A percentile compares a stretch with the other conserved stretches of the same genome.
Evolutionary conservation across 2,888 invertebrate genomes (phyloP).

Genomic region (Cephalotes varians): DNA sequence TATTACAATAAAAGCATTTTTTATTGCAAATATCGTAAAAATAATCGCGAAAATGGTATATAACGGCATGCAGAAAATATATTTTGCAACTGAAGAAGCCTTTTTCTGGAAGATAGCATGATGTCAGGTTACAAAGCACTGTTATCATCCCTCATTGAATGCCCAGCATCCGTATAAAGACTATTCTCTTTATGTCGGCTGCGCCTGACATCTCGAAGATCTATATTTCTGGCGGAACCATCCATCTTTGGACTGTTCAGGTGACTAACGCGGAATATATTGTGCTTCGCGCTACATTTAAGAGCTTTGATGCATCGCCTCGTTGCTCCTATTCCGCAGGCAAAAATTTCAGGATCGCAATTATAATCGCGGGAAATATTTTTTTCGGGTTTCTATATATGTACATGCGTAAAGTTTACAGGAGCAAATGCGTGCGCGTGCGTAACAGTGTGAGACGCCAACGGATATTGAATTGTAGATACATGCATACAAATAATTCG

Average conservation of each 20-base stretch:
- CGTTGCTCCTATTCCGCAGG: neutral
- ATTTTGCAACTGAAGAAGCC: conserved; percentile 20
- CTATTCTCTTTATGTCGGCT: conserved; percentile 63
- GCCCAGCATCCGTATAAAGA: conserved; percentile 66
- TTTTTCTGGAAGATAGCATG: conserved; percentile 10
- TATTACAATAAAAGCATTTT: neutral
- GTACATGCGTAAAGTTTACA: neutral
- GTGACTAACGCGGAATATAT: conserved; percentile 60
- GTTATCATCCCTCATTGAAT: conserved; percentile 67
- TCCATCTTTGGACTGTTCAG: conserved; percentile 66
- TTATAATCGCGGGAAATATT: conserved; percentile 24
- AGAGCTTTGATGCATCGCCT: conserved; percentile 19
- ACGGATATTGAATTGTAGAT: conserved; percentile 44
- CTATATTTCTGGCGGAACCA: conserved; percentile 55
- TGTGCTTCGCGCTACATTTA: conserved; percentile 43
- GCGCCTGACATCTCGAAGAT: conserved; percentile 60
- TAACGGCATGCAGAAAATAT: conserved; percentile 29
- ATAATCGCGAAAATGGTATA: neutral
- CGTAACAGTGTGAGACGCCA: neutral
- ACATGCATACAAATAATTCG: conserved; percentile 44
- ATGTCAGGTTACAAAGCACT: conserved; percentile 58
- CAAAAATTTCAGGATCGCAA: conserved; percentile 4
- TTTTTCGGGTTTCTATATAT: neutral
- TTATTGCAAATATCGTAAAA: neutral
- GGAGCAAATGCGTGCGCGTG: neutral